Conservation (phyloP, 2,888 invertebrate species). For the Arenicola marina region DNA sequence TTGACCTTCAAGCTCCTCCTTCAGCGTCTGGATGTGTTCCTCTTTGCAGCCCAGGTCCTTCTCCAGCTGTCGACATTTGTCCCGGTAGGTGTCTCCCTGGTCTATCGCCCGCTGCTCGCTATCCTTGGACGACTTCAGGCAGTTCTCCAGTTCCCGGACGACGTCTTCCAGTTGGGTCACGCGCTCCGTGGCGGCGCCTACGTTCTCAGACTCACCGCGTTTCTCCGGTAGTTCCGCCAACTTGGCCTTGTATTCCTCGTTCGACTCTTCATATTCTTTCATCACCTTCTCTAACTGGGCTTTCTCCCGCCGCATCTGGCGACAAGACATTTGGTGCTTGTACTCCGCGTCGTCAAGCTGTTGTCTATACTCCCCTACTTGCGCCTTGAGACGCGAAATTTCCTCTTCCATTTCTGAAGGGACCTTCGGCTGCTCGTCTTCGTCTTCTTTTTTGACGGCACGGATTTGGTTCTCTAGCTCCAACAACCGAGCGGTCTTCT, state of each 20-base stretch:
- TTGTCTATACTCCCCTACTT: conserved; percentile 14
- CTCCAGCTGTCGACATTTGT: background rate
- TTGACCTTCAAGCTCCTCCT: background rate
- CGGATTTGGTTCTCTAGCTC: too few relatives aligned
- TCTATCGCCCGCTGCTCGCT: background rate
- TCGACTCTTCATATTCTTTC: conserved; percentile 12
- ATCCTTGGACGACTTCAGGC: conserved; percentile 13
- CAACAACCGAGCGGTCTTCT: too few relatives aligned
- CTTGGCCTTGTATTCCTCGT: background rate
- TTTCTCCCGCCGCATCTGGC: conserved; percentile 17
- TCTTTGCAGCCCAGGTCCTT: background rate
- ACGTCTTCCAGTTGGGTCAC: background rate
- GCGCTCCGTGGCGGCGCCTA: background rate
- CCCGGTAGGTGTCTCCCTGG: background rate
- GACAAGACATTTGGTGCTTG: conserved; percentile 12
- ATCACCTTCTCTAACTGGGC: conserved; percentile 12
- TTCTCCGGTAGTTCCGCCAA: background rate
- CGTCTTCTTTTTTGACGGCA: too few relatives aligned
- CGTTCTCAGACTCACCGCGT: background rate
- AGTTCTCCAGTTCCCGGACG: conserved; percentile 15
- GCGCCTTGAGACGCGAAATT: conserved; percentile 10
- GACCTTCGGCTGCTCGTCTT: too few relatives aligned
- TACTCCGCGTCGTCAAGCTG: conserved; percentile 19
- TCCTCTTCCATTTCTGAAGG: too few relatives aligned
- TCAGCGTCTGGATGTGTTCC: background rate